These are phyloP conservation scores for Conus betulinus DNA, from an alignment of 1,140 invertebrate genomes.

Conservation along the genomic window DNA sequence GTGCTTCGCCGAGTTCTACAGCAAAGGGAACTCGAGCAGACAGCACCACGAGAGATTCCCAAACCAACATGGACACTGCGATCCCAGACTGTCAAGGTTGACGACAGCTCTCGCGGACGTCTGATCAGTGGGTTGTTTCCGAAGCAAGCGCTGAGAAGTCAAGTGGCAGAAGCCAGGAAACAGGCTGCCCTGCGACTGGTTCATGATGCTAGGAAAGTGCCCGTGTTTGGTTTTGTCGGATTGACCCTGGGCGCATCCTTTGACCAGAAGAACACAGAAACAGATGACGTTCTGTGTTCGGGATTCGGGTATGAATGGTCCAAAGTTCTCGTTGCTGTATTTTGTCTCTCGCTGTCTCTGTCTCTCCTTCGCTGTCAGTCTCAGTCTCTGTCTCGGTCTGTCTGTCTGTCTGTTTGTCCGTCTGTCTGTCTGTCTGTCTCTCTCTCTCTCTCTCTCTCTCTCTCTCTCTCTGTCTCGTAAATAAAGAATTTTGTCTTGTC, in stretches of 20 bases:
- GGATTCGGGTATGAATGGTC: constrained; percentile 38
- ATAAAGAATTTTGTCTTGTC: no score
- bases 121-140: constrained; percentile 31
- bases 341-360: no score
- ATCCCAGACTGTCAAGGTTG: background rate
- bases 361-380: no score
- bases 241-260: constrained; percentile 31
- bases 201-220: constrained; percentile 36
- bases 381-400: no score
- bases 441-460: no score
- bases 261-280: background rate
- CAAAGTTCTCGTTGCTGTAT: no score
- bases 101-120: background rate
- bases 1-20: constrained; percentile 12
- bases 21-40: background rate
- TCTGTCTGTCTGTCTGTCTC: no score
- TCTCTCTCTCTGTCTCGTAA: no score
- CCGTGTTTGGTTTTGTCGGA: constrained; percentile 49
- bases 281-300: constrained; percentile 35
- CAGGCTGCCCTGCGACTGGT: constrained; percentile 47
- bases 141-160: background rate
- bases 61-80: constrained; percentile 13
- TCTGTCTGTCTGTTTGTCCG: no score
- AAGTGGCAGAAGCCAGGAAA: constrained; percentile 49
- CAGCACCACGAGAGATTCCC: constrained; percentile 3